Base-by-base conservation (phyloP, 2,888 invertebrate species). In the Agrochola macilenta region DNA sequence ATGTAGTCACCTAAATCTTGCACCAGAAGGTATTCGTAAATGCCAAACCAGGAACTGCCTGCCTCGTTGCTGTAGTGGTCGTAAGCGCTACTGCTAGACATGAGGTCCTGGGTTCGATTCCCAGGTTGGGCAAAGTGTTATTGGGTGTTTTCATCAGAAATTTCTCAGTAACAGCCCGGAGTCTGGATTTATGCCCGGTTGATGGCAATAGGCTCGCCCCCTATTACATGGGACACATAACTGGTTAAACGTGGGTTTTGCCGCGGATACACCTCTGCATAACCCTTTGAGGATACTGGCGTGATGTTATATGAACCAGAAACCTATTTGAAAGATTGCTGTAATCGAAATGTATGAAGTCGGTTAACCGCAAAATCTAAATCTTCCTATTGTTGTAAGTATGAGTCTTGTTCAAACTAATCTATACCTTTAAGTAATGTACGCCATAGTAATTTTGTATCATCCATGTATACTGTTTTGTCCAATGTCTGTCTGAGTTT, bases 301-400 rank as follows among this genome's bases (percentile, higher is more conserved):
- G 14, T 35, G 23, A 23, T 35, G 30, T 23, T 52, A 30, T 17
- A 23, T 66, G 35, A 66, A 52, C 23, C n/a, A 58, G 30, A 43
- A 60, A 79, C 2, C 17, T 35, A 57, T 58, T 58, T n/a, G 39
- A 49, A 7, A 70, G n/a, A 12, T 2, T 20, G 20, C 20, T 30
- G 57, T 64, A 14, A 79, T 57, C 14, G 8, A 64, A 72, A 79
- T 57, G 12, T 23, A 12, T 72, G 43, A 20, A 26, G 49, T 46
- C 54, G 79, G 71, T 39, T 30, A 8, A 79, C 78, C 71, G 23
- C 71, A 49, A 70, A 63, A 63, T n/a, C n/a, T 8, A 57, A 63
- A 79, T 63, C 39, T 54, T 63, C 14, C 0, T 49, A 52, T 71
- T 63, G 35, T 69, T 78, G 4, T 78, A 49, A 2, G 4, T 2